These are phyloP conservation scores for Rhodophaea formosa DNA, from an alignment of 2,888 invertebrate genomes.

Conservation along the genomic window DNA sequence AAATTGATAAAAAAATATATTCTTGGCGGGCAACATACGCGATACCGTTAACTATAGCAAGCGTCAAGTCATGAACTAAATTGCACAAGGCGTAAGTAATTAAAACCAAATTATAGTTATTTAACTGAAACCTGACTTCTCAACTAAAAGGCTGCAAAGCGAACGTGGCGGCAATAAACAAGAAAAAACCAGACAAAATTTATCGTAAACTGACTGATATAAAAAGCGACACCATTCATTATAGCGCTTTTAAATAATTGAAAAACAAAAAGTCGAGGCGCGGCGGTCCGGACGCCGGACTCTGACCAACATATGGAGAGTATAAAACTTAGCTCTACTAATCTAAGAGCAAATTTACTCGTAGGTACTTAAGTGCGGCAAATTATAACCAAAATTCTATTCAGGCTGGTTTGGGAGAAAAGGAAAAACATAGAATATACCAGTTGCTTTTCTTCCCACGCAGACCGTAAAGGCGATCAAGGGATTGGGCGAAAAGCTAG, in stretches of 20 bases:
- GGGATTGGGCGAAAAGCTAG: too few relatives aligned
- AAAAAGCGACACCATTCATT: conserved; percentile 33
- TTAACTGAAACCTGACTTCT: neutral
- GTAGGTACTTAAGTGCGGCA: too few relatives aligned
- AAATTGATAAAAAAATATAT: too few relatives aligned
- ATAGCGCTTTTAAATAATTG: conserved; percentile 35
- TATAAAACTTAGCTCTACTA: neutral
- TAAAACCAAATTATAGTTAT: neutral
- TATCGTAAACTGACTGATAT: conserved; percentile 13
- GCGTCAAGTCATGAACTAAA: neutral
- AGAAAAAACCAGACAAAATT: conserved; percentile 21
- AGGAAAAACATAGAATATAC: too few relatives aligned
- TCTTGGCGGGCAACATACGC: too few relatives aligned
- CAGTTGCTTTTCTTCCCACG: too few relatives aligned
- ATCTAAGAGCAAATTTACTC: too few relatives aligned
- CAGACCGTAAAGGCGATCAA: too few relatives aligned
- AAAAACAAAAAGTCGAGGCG: conserved; percentile 30
- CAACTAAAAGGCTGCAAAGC: neutral
- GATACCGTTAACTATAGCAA: too few relatives aligned
- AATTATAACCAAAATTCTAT: too few relatives aligned
- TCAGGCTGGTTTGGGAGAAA: too few relatives aligned
- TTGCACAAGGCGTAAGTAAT: neutral
- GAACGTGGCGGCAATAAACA: conserved; percentile 1
- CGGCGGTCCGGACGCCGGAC: neutral
- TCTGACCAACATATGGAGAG: neutral